A percentile compares a stretch with the other conserved stretches of the same genome.
Conservation (phyloP, 1,140 invertebrate genomes). For the Orchestia grillus region DNA sequence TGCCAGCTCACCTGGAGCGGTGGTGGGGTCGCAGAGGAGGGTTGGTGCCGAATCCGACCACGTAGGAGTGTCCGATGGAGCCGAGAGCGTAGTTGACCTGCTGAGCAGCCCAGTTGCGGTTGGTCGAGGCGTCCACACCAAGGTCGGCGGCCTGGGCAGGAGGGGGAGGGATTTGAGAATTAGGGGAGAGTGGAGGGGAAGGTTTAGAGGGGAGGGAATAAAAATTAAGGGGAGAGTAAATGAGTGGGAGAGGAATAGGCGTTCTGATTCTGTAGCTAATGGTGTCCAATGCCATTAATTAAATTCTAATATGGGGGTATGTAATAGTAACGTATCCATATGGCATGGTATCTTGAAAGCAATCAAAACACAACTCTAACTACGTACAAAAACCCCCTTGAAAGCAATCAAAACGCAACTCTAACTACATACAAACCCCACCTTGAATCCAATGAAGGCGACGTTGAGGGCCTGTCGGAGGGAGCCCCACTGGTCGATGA, state of each 20-base stretch:
- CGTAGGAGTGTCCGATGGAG: conserved; percentile 76
- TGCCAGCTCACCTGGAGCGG: conserved; percentile 23
- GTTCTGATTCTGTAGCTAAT: no score
- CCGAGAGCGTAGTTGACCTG: conserved; percentile 79
- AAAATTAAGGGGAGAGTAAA: no score
- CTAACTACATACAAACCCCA: not conserved
- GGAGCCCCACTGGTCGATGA: conserved; percentile 58
- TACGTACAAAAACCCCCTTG: not conserved
- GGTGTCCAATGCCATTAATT: no score
- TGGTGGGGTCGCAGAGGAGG: conserved; percentile 61
- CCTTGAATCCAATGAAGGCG: conserved; percentile 65
- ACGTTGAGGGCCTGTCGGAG: conserved; percentile 58
- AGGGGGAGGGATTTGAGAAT: no score
- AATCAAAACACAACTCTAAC: not conserved
- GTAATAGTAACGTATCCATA: no score
- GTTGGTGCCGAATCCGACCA: conserved; percentile 77
- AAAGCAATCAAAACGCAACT: not conserved
- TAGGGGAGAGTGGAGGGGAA: no score
- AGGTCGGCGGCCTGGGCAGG: conserved; percentile 71
- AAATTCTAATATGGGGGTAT: no score
- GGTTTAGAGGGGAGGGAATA: no score
- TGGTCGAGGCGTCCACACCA: conserved; percentile 69
- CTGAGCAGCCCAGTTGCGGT: conserved; percentile 75
- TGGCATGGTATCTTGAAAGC: not conserved
- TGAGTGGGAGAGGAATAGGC: no score